A percentile compares a stretch with the other conserved stretches of the same genome.
Evolutionary conservation across 2,888 invertebrate species (phyloP).

Genomic region (Troides aeacus): DNA sequence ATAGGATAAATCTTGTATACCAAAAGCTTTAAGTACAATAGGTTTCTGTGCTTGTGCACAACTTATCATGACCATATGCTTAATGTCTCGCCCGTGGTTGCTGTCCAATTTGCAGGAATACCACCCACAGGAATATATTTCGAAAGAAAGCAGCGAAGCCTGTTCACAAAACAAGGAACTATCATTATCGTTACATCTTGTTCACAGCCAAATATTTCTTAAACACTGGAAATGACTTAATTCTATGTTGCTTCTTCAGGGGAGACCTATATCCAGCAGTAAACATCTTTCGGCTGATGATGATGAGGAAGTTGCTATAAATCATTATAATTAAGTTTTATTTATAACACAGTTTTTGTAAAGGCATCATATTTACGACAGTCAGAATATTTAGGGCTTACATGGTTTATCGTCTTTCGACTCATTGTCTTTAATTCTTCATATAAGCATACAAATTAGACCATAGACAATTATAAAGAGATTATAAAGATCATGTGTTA

Average conservation of each 20-base stretch:
- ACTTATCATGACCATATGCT: conserved; percentile 60
- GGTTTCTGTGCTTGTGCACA: conserved; percentile 71
- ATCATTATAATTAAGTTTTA: no score
- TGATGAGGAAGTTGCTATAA: no score
- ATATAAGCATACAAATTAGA: not conserved
- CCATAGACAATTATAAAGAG: no score
- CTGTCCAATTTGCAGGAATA: conserved; percentile 50
- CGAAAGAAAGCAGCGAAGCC: conserved; percentile 63
- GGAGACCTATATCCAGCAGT: no score
- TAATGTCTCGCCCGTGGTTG: conserved; percentile 49
- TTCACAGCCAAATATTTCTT: not conserved
- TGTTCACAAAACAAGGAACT: conserved; percentile 33
- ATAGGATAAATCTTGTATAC: conserved; percentile 68
- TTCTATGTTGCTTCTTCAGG: not conserved
- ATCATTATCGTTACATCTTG: not conserved
- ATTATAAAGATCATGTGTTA: not conserved
- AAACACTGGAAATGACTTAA: not conserved
- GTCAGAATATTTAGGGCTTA: not conserved
- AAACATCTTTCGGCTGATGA: no score
- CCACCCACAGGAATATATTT: conserved; percentile 70
- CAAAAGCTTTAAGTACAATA: conserved; percentile 70
- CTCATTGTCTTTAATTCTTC: not conserved
- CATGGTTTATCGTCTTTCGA: not conserved
- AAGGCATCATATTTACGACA: not conserved
- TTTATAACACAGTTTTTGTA: not conserved